Evolutionary conservation across 2,888 invertebrate species (phyloP), one percentile per base, ranked within the genome.

Genomic region (Drosophila testacea): DNA sequence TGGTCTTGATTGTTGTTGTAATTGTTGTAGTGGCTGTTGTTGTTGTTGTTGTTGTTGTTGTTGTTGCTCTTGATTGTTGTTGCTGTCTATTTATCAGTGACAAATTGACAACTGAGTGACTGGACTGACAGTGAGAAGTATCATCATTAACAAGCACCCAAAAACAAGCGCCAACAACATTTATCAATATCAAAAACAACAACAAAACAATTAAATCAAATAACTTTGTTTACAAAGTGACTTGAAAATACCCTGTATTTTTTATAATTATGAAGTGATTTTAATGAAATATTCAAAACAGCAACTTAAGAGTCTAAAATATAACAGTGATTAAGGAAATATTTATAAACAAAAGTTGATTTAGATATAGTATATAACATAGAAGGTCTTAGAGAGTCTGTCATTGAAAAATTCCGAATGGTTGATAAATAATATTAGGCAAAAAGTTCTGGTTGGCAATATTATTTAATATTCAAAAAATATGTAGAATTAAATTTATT

Each of bases 91-190:
- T 82, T 81, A 83, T 83, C 73, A 59, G 75, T 83, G 83, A 83
- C 83, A 86, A 83, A 83, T 83, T 79, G 77, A 69, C 73, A 73
- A 79, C 60, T 64, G 76, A 76, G 68, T 79, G 73, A 64, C 56
- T 65, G 64, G 46, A 48, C 69, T 78, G 83, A 83, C 83, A 83
- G 73, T 72, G 73, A 79, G 85, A 80, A 73, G 83, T 78, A 86
- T 86, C 83, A 81, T 83, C 86, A 86, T 83, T 86, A 83, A 79
- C 72, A 60, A 63, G 39, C 81, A 59, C 60, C 62, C 75, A 47
- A 71, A 71, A 64, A 50, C 57, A 56, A 60, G 60, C 42, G 34
- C 44, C 68, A 56, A 55, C 64, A 69, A 77, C 81, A 81, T 82
- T 84, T 82, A 77, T 82, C 81, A 82, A 77, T 77, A 84, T 77